Conservation (phyloP, 2,888 invertebrate species). For the Listrodromus nycthemerus region DNA sequence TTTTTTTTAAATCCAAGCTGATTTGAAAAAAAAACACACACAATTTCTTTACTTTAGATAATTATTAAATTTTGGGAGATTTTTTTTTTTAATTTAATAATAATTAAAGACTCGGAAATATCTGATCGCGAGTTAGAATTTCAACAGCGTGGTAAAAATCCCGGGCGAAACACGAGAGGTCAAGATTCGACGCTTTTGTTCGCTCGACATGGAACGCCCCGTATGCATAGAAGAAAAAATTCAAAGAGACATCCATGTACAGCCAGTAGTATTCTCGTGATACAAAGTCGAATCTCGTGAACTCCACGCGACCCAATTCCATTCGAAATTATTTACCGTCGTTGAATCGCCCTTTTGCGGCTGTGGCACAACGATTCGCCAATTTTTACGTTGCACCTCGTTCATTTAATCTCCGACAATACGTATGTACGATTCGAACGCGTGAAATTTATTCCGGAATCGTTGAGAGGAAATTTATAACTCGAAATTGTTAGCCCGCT, state of each 20-base stretch:
- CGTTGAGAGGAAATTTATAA: slow-evolving; percentile 31
- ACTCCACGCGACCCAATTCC: slow-evolving; percentile 46
- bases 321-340: slow-evolving; percentile 35
- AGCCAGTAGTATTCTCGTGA: slow-evolving; percentile 19
- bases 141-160: neutral
- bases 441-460: slow-evolving; percentile 14
- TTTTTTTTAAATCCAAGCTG: no score
- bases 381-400: neutral
- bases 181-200: neutral
- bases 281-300: slow-evolving; percentile 30
- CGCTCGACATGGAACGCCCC: neutral
- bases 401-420: slow-evolving; percentile 7
- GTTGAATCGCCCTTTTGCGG: slow-evolving; percentile 22
- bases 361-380: neutral
- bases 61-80: no score
- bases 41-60: no score
- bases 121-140: neutral
- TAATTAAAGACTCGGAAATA: neutral
- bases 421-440: neutral
- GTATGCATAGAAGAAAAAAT: neutral
- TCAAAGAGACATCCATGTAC: neutral
- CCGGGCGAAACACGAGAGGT: neutral
- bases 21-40: no score
- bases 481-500: neutral
- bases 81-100: neutral